A percentile compares a stretch with the other conserved stretches of the same genome.
phyloP scores from a whole-genome alignment of 2,797 vertebrate genomes.

The Acridotheres tristis region DNA sequence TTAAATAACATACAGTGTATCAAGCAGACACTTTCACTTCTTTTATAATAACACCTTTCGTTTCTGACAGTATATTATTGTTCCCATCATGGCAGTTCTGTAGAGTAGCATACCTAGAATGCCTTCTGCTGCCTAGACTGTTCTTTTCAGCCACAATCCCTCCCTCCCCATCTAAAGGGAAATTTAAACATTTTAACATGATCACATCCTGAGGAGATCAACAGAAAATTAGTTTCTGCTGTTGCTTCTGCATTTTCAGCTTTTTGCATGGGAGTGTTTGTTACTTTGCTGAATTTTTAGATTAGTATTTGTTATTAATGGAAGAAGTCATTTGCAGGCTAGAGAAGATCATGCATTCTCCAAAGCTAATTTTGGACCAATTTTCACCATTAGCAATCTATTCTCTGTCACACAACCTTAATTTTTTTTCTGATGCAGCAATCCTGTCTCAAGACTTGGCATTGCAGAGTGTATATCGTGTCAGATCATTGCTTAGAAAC shows the following conservation, averaged over 20 bases:
- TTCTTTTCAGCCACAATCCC: slow-evolving; percentile 55
- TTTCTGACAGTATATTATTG: slow-evolving; percentile 65
- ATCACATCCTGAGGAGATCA: slow-evolving; percentile 14
- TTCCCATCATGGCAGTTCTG: slow-evolving; percentile 63
- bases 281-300: slow-evolving; percentile 60
- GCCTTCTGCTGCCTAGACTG: slow-evolving; percentile 35
- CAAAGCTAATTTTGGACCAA: slow-evolving; percentile 53
- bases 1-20: slow-evolving; percentile 74
- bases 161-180: slow-evolving; percentile 65
- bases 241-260: slow-evolving; percentile 70
- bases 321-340: slow-evolving; percentile 63
- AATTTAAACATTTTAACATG: slow-evolving; percentile 23
- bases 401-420: slow-evolving; percentile 49
- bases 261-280: slow-evolving; percentile 62
- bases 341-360: slow-evolving; percentile 65
- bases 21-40: slow-evolving; percentile 69
- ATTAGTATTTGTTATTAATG: slow-evolving; percentile 36
- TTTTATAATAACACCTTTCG: slow-evolving; percentile 68
- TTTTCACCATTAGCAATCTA: slow-evolving; percentile 46
- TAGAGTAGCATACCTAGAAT: slow-evolving; percentile 36
- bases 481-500: slow-evolving; percentile 36
- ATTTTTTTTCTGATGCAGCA: slow-evolving; percentile 65
- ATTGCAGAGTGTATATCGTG: slow-evolving; percentile 36
- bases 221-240: slow-evolving; percentile 34
- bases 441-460: slow-evolving; percentile 65